phyloP scores from a whole-genome alignment of 2,888 invertebrate genomes.

The Tachina grossa region DNA sequence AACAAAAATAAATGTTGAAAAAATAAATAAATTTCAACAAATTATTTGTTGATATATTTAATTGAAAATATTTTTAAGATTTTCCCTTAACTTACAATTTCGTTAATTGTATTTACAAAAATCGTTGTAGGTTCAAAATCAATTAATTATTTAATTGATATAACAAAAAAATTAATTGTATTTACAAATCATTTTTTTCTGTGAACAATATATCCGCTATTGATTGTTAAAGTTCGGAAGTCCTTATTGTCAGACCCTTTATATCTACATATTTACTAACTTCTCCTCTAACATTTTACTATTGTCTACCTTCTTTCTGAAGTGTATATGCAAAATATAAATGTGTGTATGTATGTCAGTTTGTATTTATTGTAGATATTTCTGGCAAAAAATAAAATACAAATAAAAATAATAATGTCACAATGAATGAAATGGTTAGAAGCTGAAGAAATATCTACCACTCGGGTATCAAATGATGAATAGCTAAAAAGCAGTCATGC shows the following conservation, averaged over 20 bases:
- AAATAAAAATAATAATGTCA: conserved; percentile 63
- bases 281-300: conserved; percentile 34
- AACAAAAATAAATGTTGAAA: too few relatives aligned
- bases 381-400: background rate
- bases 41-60: too few relatives aligned
- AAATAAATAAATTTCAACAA: too few relatives aligned
- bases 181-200: too few relatives aligned
- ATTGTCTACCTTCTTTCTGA: conserved; percentile 23
- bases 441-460: conserved; percentile 44
- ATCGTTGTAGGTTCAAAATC: too few relatives aligned
- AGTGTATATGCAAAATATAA: conserved; percentile 22
- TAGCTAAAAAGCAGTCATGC: conserved; percentile 70
- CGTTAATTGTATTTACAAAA: too few relatives aligned
- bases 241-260: conserved; percentile 36
- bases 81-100: too few relatives aligned
- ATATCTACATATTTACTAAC: conserved; percentile 15
- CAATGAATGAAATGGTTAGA: conserved; percentile 41
- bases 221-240: too few relatives aligned
- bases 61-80: too few relatives aligned
- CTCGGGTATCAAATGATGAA: conserved; percentile 71
- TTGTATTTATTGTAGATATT: conserved; percentile 3
- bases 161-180: too few relatives aligned
- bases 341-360: background rate
- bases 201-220: too few relatives aligned
- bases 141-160: too few relatives aligned